These are phyloP conservation scores for Ptilodon capucinus DNA, from an alignment of 2,888 invertebrate genomes.

Conservation along the genomic window DNA sequence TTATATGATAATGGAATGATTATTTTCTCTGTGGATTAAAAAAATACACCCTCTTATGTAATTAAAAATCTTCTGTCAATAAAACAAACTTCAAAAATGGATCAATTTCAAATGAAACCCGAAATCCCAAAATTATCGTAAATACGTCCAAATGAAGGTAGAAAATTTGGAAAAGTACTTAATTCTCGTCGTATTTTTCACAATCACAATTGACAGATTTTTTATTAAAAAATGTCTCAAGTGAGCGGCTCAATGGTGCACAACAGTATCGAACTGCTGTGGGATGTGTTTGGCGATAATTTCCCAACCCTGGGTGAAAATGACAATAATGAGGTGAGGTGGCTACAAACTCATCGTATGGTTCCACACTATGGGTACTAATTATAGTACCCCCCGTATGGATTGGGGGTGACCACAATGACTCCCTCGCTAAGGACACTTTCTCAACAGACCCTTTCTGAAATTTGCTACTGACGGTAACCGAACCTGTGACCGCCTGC, in stretches of 20 bases:
- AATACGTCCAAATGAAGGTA: conserved; percentile 14
- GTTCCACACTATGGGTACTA: too few relatives aligned
- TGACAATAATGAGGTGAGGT: conserved; percentile 16
- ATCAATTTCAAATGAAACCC: background rate
- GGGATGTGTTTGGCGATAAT: conserved; percentile 36
- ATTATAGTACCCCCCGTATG: too few relatives aligned
- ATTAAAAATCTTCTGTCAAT: background rate
- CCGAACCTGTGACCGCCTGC: too few relatives aligned
- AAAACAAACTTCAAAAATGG: background rate
- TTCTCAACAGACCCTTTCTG: too few relatives aligned
- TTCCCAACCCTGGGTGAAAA: conserved; percentile 25
- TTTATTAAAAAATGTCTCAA: conserved; percentile 28
- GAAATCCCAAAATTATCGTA: conserved; percentile 10
- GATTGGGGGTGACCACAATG: too few relatives aligned
- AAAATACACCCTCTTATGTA: too few relatives aligned
- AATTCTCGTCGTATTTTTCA: conserved; percentile 28
- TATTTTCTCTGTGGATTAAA: too few relatives aligned
- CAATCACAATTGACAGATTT: conserved; percentile 18
- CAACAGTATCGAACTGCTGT: conserved; percentile 10
- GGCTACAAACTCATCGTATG: too few relatives aligned
- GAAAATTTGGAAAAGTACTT: conserved; percentile 13
- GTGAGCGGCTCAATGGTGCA: too few relatives aligned
- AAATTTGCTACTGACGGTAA: too few relatives aligned
- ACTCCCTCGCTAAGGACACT: too few relatives aligned
- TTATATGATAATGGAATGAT: too few relatives aligned